phyloP scores from a whole-genome alignment of 2,113 vertebrate genomes.

The Struthio camelus region DNA sequence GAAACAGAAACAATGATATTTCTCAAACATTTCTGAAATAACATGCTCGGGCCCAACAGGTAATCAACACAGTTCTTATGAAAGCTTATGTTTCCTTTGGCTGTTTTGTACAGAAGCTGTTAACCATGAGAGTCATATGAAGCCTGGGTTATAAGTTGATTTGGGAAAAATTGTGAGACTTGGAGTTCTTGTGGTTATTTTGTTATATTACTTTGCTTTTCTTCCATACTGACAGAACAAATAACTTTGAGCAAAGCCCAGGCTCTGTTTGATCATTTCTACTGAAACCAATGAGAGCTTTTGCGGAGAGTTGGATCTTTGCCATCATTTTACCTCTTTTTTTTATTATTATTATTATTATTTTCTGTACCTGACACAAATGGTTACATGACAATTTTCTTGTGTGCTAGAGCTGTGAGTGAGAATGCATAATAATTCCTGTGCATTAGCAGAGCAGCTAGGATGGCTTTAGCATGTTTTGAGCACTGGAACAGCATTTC shows the following conservation, averaged over 20 bases:
- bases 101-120: neutral
- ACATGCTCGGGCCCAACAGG: neutral
- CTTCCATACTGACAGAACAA: neutral
- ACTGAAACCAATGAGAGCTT: neutral
- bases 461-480: neutral
- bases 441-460: neutral
- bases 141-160: neutral
- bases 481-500: neutral
- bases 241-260: neutral
- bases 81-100: slow-evolving; percentile 26
- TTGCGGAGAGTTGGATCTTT: neutral
- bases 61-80: neutral
- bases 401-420: neutral
- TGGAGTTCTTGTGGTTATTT: slow-evolving; percentile 5
- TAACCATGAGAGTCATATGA: neutral
- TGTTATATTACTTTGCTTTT: slow-evolving; percentile 12
- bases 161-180: neutral
- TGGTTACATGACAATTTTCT: neutral
- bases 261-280: neutral
- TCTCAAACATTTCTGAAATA: neutral
- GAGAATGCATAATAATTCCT: neutral
- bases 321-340: neutral
- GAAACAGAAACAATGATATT: neutral
- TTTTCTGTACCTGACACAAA: neutral
- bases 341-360: neutral